phyloP scores from a whole-genome alignment of 2,113 vertebrate genomes.

The Craseonycteris thonglongyai region DNA sequence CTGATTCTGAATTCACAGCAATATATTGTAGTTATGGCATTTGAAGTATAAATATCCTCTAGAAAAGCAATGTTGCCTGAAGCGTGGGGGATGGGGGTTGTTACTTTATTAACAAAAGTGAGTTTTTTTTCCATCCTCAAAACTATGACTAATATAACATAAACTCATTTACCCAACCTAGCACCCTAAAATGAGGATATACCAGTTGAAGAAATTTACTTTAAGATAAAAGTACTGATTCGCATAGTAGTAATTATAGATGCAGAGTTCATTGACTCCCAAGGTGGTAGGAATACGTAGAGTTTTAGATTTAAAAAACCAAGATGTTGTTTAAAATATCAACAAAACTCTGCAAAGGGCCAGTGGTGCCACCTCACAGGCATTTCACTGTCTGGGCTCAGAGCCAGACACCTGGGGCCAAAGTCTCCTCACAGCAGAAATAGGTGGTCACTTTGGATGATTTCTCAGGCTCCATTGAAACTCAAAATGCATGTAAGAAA shows the following conservation, averaged over 20 bases:
- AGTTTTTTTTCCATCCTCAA: background rate
- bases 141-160: background rate
- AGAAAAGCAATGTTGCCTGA: background rate
- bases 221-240: background rate
- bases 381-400: background rate
- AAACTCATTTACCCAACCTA: background rate
- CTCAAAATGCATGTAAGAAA: background rate
- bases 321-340: constrained; percentile 54
- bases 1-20: background rate
- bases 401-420: background rate
- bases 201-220: background rate
- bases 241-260: background rate
- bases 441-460: background rate
- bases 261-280: background rate
- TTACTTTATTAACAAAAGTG: background rate
- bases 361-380: accelerated
- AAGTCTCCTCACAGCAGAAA: background rate
- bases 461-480: background rate
- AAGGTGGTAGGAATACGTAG: background rate
- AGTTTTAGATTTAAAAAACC: background rate
- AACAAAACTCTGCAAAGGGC: constrained; percentile 45
- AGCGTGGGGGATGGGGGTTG: background rate
- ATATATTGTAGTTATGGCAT: background rate
- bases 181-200: background rate
- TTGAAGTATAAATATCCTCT: background rate